Evolutionary conservation across 1,140 invertebrate genomes (phyloP).

Genomic region (Hesperophylax magnus): DNA sequence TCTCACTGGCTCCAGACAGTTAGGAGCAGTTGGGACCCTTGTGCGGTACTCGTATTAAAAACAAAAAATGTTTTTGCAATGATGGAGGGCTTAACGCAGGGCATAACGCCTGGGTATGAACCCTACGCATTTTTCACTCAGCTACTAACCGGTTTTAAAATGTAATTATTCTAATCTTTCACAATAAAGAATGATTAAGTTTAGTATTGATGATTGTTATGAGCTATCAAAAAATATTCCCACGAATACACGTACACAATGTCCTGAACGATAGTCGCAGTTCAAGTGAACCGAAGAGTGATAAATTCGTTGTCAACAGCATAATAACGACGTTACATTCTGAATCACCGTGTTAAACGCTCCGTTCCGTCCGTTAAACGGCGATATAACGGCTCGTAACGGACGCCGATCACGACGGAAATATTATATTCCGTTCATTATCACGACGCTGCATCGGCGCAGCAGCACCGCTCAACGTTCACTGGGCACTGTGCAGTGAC

Average conservation of each 20-base stretch:
- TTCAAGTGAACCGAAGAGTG: not conserved
- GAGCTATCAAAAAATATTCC: too few species aligned
- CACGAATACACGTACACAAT: not conserved
- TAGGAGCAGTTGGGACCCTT: too few species aligned
- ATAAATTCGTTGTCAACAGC: constrained; percentile 28
- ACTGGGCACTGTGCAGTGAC: not conserved
- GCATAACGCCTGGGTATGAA: too few species aligned
- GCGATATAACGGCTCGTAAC: constrained; percentile 28
- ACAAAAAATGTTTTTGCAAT: too few species aligned
- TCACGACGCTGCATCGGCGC: constrained; percentile 35
- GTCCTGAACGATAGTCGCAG: not conserved
- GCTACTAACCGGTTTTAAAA: too few species aligned
- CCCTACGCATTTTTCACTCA: too few species aligned
- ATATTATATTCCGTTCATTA: constrained; percentile 51
- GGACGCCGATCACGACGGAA: constrained; percentile 49
- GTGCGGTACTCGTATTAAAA: too few species aligned
- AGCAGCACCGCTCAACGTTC: not conserved
- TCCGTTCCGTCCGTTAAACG: constrained; percentile 33
- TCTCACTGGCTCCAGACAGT: too few species aligned
- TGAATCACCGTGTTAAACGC: constrained; percentile 25
- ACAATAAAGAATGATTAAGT: too few species aligned
- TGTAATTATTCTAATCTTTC: too few species aligned
- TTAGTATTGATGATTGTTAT: too few species aligned
- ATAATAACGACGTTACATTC: constrained; percentile 32
- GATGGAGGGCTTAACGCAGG: too few species aligned